These are phyloP conservation scores for Adelges cooleyi DNA, from an alignment of 1,140 invertebrate genomes.

Conservation along the genomic window DNA sequence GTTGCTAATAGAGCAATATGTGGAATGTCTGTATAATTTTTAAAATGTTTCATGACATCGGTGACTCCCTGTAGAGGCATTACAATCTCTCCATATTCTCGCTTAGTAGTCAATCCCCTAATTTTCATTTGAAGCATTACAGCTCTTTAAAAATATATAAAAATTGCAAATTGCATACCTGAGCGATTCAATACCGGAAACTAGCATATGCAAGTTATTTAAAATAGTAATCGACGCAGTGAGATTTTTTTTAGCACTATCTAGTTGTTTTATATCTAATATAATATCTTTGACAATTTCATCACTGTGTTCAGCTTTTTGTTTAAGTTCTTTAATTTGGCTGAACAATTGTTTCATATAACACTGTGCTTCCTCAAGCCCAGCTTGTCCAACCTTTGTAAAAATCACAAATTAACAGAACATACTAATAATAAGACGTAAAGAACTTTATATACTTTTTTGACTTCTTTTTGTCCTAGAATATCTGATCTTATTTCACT, in stretches of 20 bases:
- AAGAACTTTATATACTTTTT: constrained; percentile 39
- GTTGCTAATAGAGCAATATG: constrained; percentile 76
- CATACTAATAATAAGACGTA: neutral
- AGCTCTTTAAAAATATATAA: neutral
- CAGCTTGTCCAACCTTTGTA: constrained; percentile 50
- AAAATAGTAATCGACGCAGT: constrained; percentile 94
- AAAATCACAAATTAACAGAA: neutral
- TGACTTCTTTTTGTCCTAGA: constrained; percentile 68
- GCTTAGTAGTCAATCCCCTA: constrained; percentile 50
- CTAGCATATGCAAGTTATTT: constrained; percentile 96
- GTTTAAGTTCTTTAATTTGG: constrained; percentile 87
- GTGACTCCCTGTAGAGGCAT: constrained; percentile 91
- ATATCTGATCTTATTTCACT: constrained; percentile 82
- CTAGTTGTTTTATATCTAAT: constrained; percentile 93
- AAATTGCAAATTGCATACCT: constrained; percentile 41
- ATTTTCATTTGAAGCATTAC: no score
- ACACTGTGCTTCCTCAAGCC: constrained; percentile 74
- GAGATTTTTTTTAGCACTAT: constrained; percentile 95
- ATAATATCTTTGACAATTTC: constrained; percentile 97
- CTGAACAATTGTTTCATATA: constrained; percentile 82
- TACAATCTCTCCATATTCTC: constrained; percentile 90
- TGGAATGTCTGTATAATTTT: constrained; percentile 68
- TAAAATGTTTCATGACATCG: constrained; percentile 85
- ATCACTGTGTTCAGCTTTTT: constrained; percentile 88
- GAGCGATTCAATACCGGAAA: constrained; percentile 85